Conservation (phyloP, 1,140 invertebrate species). For the Ectropis grisescens region DNA sequence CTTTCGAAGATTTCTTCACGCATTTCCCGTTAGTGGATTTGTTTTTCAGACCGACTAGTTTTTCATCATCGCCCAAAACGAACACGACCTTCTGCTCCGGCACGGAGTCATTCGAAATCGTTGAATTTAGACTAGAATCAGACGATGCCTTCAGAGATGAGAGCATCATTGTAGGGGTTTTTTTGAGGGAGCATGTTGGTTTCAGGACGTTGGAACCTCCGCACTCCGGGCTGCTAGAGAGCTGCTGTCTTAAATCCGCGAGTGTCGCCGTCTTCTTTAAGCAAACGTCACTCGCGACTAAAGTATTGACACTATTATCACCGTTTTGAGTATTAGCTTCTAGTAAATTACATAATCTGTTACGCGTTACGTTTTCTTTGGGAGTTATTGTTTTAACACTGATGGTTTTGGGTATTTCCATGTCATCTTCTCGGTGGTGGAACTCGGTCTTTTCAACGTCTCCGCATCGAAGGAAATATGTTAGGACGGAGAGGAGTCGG, state of each 20-base stretch:
- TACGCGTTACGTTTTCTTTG: constrained; percentile 15
- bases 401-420: constrained; percentile 32
- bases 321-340: constrained; percentile 34
- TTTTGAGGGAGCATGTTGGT: constrained; percentile 19
- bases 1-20: constrained; percentile 45
- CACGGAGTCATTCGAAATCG: constrained; percentile 34
- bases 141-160: constrained; percentile 27
- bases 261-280: constrained; percentile 42
- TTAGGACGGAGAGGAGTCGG: constrained; percentile 78
- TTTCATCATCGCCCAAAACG: constrained; percentile 82
- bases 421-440: constrained; percentile 28
- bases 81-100: constrained; percentile 75
- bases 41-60: constrained; percentile 72
- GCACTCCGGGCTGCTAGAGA: constrained; percentile 41
- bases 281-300: constrained; percentile 32
- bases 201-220: constrained; percentile 7
- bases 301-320: constrained; percentile 37
- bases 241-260: constrained; percentile 40
- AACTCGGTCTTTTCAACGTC: constrained; percentile 71
- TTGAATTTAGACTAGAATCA: constrained; percentile 40
- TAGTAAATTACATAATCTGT: constrained; percentile 18
- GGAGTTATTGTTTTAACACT: constrained; percentile 12
- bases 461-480: constrained; percentile 87
- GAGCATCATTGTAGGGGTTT: constrained; percentile 38
- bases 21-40: constrained; percentile 47